phyloP scores from a whole-genome alignment of 1,140 invertebrate species.

The Whitmania pigra region DNA sequence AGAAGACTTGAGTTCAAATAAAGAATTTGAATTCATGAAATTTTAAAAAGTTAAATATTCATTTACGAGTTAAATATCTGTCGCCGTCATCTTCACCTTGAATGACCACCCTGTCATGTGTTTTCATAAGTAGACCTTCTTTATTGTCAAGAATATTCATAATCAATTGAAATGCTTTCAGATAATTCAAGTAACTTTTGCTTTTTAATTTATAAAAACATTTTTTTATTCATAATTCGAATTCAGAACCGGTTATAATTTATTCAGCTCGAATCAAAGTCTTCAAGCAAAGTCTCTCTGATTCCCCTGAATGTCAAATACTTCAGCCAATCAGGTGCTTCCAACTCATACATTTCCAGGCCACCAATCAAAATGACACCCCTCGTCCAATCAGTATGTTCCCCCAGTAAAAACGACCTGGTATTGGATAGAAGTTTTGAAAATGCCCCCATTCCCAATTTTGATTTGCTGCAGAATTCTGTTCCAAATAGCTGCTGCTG shows the following conservation, averaged over 20 bases:
- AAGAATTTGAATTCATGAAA: too few relatives aligned
- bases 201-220: not conserved
- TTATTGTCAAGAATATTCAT: too few relatives aligned
- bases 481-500: not conserved
- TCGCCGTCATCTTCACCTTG: too few relatives aligned
- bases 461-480: not conserved
- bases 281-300: not conserved
- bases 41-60: too few relatives aligned
- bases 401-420: not conserved
- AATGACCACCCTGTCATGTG: too few relatives aligned
- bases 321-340: not conserved
- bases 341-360: not conserved
- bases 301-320: conserved; percentile 6
- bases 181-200: not conserved
- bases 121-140: too few relatives aligned
- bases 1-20: too few relatives aligned
- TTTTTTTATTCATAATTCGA: too few relatives aligned
- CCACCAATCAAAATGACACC: not conserved
- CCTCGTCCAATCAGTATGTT: not conserved
- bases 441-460: not conserved
- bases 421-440: not conserved
- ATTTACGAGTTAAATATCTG: too few relatives aligned
- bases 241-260: too few relatives aligned
- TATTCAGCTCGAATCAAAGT: too few relatives aligned
- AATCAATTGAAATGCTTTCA: not conserved